Evolutionary conservation across 30 jellyfish, hydroid and myxozoan genomes (phyloP), one percentile per base, ranked within the genome.

Genomic region (Phacellophora camtschatica): DNA sequence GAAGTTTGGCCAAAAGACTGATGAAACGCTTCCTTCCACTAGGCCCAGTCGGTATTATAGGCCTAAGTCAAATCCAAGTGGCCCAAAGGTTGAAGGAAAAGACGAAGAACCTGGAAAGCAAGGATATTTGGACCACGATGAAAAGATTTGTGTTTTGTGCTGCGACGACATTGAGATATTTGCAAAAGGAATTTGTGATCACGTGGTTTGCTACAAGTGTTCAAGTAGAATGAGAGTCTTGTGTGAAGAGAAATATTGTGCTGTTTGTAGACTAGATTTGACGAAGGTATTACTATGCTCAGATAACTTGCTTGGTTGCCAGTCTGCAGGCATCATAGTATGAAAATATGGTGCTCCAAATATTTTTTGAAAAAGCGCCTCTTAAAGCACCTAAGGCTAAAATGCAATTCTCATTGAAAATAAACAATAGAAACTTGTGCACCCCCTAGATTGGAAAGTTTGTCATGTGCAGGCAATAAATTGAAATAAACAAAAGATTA

Each of bases 131-230:
- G 83, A 55, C 35, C 77, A 80, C 34, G 65, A 54, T 41, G 94
- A 68, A 13, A 68, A 68, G 20, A 54, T 55, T 8, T 92, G 98
- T 39, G 92, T 86, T 25, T 70, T 92, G 13, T 92, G 98, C 49
- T 77, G 95, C 51, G 98, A 84, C 79, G 81, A 75, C 11, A 63
- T 84, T 19, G 75, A 34, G 4, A 49, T 53, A 36, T 64, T 74
- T 70, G 95, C 98, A 19, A 74, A 85, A 28, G 98, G 98, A 19
- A 6, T 82, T 2, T 92, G 98, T 56, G 96, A 92, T 70, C 98
- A 92, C 66, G 97, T 95, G 0, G 77, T 84, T 24, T 92, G 98
- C 35, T 92, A 19, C 76, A 79, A 67, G 66, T 92, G 98, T 56
- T 84, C 96, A 12, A 74, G 88, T 30, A 71, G 98, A 74, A 92